Evolutionary conservation across 2,797 vertebrate species (phyloP).

Genomic region (Thunnus albacares): DNA sequence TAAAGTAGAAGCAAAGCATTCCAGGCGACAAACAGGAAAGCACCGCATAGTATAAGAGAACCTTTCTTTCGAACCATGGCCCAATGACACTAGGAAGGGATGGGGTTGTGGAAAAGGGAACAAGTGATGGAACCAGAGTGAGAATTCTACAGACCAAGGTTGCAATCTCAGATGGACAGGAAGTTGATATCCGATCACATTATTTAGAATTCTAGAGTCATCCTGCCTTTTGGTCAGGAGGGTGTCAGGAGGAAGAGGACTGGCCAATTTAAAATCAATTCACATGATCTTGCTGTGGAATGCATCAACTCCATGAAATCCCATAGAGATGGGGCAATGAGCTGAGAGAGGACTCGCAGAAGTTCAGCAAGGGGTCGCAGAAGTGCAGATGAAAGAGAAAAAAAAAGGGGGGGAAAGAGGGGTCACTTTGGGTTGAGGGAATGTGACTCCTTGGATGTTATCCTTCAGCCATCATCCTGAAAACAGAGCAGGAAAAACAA

Average conservation of each 20-base stretch:
- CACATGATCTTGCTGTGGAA: conserved; percentile 28
- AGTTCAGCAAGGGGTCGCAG: conserved; percentile 6
- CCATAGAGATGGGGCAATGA: conserved; percentile 11
- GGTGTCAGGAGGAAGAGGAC: background rate
- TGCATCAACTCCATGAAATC: conserved; percentile 33
- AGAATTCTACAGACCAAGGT: conserved; percentile 31
- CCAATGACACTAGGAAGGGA: conserved; percentile 76
- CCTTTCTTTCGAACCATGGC: conserved; percentile 93
- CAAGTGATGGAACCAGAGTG: conserved; percentile 32
- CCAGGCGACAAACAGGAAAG: conserved; percentile 94
- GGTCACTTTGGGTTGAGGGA: conserved; percentile 63
- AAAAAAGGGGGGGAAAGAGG: background rate
- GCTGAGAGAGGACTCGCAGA: conserved; percentile 10
- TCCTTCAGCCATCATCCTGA: conserved; percentile 77
- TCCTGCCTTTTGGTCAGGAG: conserved; percentile 34
- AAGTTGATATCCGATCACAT: conserved; percentile 50
- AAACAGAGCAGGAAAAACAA: conserved; percentile 62
- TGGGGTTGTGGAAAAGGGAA: conserved; percentile 59
- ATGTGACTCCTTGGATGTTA: conserved; percentile 57
- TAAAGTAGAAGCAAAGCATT: conserved; percentile 95
- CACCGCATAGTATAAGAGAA: conserved; percentile 92
- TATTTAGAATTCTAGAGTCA: conserved; percentile 33
- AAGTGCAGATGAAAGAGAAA: conserved; percentile 27
- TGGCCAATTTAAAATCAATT: conserved; percentile 25
- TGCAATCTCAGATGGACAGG: conserved; percentile 44